Percentiles rank a stretch among this genome's conserved stretches.
phyloP scores from a whole-genome alignment of 2,797 vertebrate genomes.

The Rhadinocentrus ornatus region DNA sequence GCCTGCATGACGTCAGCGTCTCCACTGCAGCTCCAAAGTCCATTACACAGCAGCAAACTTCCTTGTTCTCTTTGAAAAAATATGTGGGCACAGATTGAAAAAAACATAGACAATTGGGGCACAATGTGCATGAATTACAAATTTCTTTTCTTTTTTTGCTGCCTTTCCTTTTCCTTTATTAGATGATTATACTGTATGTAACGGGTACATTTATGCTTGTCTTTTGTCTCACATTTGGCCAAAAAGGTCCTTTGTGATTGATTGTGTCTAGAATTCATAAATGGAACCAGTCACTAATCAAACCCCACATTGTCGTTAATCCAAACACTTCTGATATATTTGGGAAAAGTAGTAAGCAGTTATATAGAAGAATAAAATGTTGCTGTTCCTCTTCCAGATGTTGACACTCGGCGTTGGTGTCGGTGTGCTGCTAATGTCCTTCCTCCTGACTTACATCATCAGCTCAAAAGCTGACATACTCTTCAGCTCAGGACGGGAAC shows the following conservation, averaged over 20 bases:
- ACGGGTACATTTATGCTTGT: neutral
- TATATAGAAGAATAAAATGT: no score
- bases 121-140: neutral
- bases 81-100: neutral
- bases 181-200: neutral
- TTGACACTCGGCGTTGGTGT: slow-evolving; percentile 89
- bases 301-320: neutral
- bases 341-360: no score
- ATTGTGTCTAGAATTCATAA: no score
- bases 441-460: slow-evolving; percentile 88
- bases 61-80: neutral
- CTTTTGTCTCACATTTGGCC: neutral
- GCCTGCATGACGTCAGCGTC: neutral
- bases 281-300: neutral
- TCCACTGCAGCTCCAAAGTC: neutral
- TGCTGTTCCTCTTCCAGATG: slow-evolving; percentile 75
- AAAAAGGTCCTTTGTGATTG: neutral
- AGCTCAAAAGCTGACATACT: slow-evolving; percentile 92
- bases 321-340: no score
- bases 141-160: neutral
- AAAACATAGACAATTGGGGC: neutral
- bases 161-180: neutral
- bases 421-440: slow-evolving; percentile 84
- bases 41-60: neutral
- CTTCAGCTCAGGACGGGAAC: slow-evolving; percentile 85